Evolutionary conservation across 2,113 vertebrate species (phyloP).

Genomic region (Hemicordylus capensis): DNA sequence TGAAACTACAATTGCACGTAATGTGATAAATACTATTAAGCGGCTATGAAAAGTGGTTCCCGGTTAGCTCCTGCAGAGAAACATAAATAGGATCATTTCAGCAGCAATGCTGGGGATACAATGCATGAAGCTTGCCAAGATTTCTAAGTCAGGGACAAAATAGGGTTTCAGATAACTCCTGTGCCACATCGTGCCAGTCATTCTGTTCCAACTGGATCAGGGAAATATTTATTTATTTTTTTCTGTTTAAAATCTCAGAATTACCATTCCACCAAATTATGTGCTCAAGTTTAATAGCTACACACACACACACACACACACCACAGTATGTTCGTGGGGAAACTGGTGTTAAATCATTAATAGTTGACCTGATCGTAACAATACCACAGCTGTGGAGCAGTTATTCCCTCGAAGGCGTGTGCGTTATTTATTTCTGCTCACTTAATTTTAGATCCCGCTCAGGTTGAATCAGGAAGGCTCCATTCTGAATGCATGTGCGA

Average conservation of each 20-base stretch:
- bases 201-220: neutral
- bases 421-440: too few species aligned
- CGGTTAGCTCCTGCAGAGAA: conserved; percentile 18
- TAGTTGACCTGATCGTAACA: too few species aligned
- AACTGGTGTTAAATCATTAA: too few species aligned
- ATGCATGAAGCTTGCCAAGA: neutral
- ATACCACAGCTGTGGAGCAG: too few species aligned
- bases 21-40: conserved; percentile 31
- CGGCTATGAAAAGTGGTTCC: conserved; percentile 9
- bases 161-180: neutral
- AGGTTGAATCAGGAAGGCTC: too few species aligned
- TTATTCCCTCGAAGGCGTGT: too few species aligned
- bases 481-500: too few species aligned
- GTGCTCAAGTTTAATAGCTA: neutral
- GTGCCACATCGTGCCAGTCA: neutral
- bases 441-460: too few species aligned
- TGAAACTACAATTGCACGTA: conserved; percentile 10
- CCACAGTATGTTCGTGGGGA: too few species aligned
- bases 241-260: neutral
- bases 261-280: neutral
- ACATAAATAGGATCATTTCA: neutral
- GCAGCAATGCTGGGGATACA: conserved; percentile 4
- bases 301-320: neutral
- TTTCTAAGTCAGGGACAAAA: neutral
- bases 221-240: neutral